A percentile compares a stretch with the other conserved stretches of the same genome.
Evolutionary conservation across 2,888 invertebrate genomes (phyloP).

Genomic region (Ectemnius cavifrons): DNA sequence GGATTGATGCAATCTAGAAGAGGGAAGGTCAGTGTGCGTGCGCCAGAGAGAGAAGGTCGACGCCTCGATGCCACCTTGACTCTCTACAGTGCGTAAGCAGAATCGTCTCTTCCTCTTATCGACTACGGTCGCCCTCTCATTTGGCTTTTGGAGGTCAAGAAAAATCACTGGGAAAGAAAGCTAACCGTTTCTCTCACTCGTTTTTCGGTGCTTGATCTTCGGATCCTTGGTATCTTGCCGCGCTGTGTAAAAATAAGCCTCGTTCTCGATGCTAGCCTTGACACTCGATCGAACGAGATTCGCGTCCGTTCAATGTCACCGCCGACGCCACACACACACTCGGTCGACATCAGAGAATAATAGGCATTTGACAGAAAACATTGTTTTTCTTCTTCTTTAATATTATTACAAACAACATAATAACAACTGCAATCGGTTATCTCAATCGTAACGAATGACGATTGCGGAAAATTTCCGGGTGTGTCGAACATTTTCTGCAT

Average conservation of each 20-base stretch:
- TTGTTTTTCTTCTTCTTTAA: too few species aligned
- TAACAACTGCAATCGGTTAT: too few species aligned
- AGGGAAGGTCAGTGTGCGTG: neutral
- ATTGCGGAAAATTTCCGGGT: too few species aligned
- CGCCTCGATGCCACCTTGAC: neutral
- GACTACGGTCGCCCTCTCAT: neutral
- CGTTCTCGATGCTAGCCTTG: conserved; percentile 33
- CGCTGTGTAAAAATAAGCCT: conserved; percentile 51
- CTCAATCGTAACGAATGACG: too few species aligned
- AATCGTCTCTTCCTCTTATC: too few species aligned
- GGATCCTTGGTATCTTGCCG: conserved; percentile 18
- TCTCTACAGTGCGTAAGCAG: too few species aligned
- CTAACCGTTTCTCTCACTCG: neutral
- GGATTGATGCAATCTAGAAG: neutral
- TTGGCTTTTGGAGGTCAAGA: neutral
- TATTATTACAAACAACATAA: too few species aligned
- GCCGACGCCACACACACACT: too few species aligned
- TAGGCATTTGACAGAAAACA: too few species aligned
- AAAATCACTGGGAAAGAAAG: neutral
- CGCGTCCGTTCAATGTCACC: conserved; percentile 4
- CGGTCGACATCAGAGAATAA: too few species aligned
- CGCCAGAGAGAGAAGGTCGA: neutral
- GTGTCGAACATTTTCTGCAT: too few species aligned
- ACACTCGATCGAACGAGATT: conserved; percentile 43
- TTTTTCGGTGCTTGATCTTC: neutral